Conservation (phyloP, 2,797 vertebrate genomes). For the Ataeniobius toweri region DNA sequence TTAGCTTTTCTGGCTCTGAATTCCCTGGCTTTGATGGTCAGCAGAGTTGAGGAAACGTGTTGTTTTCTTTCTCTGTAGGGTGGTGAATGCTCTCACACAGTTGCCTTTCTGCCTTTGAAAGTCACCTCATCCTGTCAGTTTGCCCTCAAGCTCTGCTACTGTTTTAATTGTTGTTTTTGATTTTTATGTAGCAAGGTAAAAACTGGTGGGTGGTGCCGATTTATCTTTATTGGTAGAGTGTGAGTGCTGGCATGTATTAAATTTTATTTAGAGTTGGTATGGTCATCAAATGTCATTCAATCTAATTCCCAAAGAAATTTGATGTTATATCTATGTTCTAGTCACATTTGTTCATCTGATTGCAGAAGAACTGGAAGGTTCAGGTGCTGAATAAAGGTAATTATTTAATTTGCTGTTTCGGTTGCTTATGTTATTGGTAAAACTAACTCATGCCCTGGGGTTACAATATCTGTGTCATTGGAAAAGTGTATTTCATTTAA, state of each 20-base stretch:
- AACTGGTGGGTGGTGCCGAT: neutral
- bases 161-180: constrained; percentile 38
- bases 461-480: constrained; percentile 63
- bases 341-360: neutral
- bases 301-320: neutral
- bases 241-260: constrained; percentile 3
- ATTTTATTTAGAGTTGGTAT: neutral
- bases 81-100: constrained; percentile 57
- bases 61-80: constrained; percentile 77
- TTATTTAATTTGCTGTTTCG: constrained; percentile 48
- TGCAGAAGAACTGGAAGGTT: neutral
- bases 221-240: constrained; percentile 4
- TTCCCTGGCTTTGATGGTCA: constrained; percentile 77
- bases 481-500: constrained; percentile 68
- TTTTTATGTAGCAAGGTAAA: neutral
- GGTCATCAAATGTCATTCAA: neutral
- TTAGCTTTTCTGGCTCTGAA: constrained; percentile 64
- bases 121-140: constrained; percentile 57
- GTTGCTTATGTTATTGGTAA: constrained; percentile 65
- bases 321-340: neutral
- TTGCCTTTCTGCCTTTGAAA: constrained; percentile 64
- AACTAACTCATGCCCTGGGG: constrained; percentile 63
- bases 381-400: constrained; percentile 13
- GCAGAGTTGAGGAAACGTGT: constrained; percentile 68
- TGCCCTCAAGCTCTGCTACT: constrained; percentile 37